Evolutionary conservation across 2,888 invertebrate species (phyloP).

Genomic region (Acrobasis suavella): DNA sequence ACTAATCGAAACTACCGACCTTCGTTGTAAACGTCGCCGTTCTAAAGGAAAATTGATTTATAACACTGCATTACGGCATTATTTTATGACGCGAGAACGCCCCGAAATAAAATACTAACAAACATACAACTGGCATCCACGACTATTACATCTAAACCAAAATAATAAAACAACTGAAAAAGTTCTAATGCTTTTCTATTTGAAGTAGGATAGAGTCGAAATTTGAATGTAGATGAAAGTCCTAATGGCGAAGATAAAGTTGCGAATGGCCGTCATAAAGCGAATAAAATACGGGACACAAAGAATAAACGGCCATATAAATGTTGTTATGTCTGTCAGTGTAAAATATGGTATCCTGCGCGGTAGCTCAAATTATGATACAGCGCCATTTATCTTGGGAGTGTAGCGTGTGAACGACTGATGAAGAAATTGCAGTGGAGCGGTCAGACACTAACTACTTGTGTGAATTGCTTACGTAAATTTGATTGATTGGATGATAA

Average conservation of each 20-base stretch:
- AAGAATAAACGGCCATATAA: slow-evolving; percentile 82
- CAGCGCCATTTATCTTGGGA: slow-evolving; percentile 75
- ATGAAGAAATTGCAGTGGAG: slow-evolving; percentile 59
- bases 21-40: slow-evolving; percentile 76
- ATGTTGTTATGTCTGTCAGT: slow-evolving; percentile 82
- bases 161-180: slow-evolving; percentile 29
- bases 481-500: background rate
- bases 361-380: slow-evolving; percentile 74
- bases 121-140: slow-evolving; percentile 80
- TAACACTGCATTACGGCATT: slow-evolving; percentile 79
- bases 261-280: slow-evolving; percentile 76
- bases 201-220: slow-evolving; percentile 38
- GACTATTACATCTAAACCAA: slow-evolving; percentile 69
- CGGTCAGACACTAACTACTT: background rate
- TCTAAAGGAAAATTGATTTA: slow-evolving; percentile 80
- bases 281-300: slow-evolving; percentile 82
- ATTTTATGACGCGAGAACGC: slow-evolving; percentile 80
- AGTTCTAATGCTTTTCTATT: slow-evolving; percentile 35
- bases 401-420: slow-evolving; percentile 70
- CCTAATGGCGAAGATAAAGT: slow-evolving; percentile 37
- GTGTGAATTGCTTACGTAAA: background rate
- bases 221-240: slow-evolving; percentile 35
- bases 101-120: slow-evolving; percentile 82
- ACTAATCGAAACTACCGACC: slow-evolving; percentile 70
- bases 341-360: slow-evolving; percentile 81